Evolutionary conservation across 2,888 invertebrate genomes (phyloP).

Genomic region (Pollenia angustigena): DNA sequence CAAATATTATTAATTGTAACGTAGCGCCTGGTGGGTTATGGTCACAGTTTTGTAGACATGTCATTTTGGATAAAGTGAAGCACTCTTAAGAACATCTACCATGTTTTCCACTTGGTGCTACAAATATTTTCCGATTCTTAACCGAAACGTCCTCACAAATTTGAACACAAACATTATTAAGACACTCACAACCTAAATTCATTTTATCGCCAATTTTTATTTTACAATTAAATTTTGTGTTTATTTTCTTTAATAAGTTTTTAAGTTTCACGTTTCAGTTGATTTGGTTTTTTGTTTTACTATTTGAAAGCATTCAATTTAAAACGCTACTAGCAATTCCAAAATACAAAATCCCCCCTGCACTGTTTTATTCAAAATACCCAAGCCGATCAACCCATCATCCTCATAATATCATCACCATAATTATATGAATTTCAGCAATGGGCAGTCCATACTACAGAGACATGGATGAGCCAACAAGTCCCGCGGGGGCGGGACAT

Average conservation of each 20-base stretch:
- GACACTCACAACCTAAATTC: not conserved
- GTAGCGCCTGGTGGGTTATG: too few relatives aligned
- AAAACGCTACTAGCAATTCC: constrained; percentile 80
- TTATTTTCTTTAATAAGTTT: constrained; percentile 12
- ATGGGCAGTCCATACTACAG: constrained; percentile 89
- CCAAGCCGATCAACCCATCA: constrained; percentile 78
- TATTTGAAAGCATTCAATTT: constrained; percentile 77
- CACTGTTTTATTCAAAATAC: constrained; percentile 77
- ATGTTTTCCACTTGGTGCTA: too few relatives aligned
- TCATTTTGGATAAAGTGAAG: too few relatives aligned
- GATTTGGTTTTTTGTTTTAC: constrained; percentile 44
- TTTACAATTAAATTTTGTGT: not conserved
- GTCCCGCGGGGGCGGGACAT: constrained; percentile 93
- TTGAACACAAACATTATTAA: not conserved
- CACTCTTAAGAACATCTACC: too few relatives aligned
- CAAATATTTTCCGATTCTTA: too few relatives aligned
- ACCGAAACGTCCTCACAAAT: not conserved
- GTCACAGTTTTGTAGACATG: too few relatives aligned
- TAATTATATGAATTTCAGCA: constrained; percentile 84
- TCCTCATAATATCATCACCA: constrained; percentile 85
- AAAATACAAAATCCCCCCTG: constrained; percentile 76
- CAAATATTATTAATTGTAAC: too few relatives aligned
- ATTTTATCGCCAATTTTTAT: not conserved
- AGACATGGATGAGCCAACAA: constrained; percentile 93
- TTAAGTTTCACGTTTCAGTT: constrained; percentile 36